Base-by-base conservation (phyloP, 2,113 vertebrate genomes). In the Phylloscopus whistleri region DNA sequence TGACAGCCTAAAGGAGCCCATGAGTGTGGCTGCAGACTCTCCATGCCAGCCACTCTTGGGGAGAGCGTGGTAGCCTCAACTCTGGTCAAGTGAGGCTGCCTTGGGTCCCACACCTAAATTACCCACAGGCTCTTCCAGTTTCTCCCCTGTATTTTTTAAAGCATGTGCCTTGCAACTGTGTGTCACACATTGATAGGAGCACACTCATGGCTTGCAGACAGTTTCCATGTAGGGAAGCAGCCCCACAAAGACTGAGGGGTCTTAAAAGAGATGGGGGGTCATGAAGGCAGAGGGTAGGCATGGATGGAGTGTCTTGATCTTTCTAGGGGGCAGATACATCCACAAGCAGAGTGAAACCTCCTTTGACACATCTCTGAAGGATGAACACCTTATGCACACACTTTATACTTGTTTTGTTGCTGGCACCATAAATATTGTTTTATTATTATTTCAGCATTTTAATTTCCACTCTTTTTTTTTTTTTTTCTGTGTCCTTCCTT, bases 301-400 rank as follows among this genome's bases (percentile, higher is more conserved):
- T 6, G 33, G 37, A 64, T 27, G 20, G 27, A 84, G n/a, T 24
- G 31, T 44, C 62, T 55, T 39, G 28, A 27, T 80, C 44, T 76
- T 51, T 84, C 46, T 11, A 28, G 31, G 89, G 48, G 44, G 52
- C 51, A 76, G n/a, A 12, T 49, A 13, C 44, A 75, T 39, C 75
- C 76, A 23, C 5, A 18, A 28, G 44, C 41, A 67, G 28, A 31
- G 31, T 44, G 46, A 72, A 59, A 76, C 28, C 16, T 81, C 56
- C 35, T 85, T 14, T 35, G 58, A 51, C 18, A 41, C 5, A 81
- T 33, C 11, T 69, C 41, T 26, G 21, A 67, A 39, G 18, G 22
- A 60, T 22, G 74, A 85, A 44, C 26, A 56, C 16, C 31, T 39
- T 28, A 66, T 0, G 0, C 33, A 51, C 0, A 1, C 4, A n/a